Conservation (phyloP, 2,888 invertebrate species). For the Fissipunctia ypsillon region DNA sequence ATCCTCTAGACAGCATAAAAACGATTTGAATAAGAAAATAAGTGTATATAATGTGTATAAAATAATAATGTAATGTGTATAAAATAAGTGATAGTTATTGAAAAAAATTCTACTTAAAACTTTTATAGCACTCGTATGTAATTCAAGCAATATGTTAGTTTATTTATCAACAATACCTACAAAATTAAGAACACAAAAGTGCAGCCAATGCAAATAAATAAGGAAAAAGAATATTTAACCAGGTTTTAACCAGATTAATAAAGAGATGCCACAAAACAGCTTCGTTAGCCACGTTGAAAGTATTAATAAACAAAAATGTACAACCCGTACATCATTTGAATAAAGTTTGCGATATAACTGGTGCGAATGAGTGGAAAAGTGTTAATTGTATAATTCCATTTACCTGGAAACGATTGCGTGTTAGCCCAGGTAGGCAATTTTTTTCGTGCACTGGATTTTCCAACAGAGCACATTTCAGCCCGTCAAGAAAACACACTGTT, state of each 20-base stretch:
- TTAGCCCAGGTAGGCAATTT: neutral
- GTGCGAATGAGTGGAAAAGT: conserved; percentile 43
- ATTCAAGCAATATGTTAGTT: neutral
- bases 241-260: conserved; percentile 3
- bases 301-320: conserved; percentile 36
- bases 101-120: too few relatives aligned
- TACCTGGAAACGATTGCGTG: conserved; percentile 19
- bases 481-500: neutral
- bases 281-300: conserved; percentile 32
- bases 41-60: too few relatives aligned
- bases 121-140: neutral
- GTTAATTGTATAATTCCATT: conserved; percentile 45
- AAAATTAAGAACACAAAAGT: neutral
- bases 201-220: neutral
- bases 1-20: neutral
- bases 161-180: too few relatives aligned
- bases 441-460: too few relatives aligned
- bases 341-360: conserved; percentile 54
- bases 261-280: conserved; percentile 22
- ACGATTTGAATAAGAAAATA: neutral
- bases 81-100: too few relatives aligned
- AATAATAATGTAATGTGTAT: too few relatives aligned
- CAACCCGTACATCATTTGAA: conserved; percentile 26
- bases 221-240: neutral
- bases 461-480: too few relatives aligned